Percentiles rank a stretch among this genome's conserved stretches.
Conservation (phyloP, 2,797 vertebrate genomes). For the Sebastolobus altivelis region DNA sequence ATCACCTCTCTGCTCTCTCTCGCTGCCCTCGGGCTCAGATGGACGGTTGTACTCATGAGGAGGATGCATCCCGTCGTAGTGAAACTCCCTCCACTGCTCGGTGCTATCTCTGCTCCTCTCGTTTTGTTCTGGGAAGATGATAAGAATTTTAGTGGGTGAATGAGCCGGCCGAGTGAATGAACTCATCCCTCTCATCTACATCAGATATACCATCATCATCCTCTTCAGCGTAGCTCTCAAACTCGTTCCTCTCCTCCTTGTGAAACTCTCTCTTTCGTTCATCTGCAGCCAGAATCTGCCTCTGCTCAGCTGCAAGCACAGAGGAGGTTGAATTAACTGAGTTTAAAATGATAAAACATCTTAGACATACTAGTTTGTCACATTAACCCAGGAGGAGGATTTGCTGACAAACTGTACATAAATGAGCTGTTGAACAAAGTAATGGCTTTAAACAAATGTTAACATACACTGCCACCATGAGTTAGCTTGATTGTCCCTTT, state of each 20-base stretch:
- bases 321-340: neutral
- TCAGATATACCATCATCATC: slow-evolving; percentile 84
- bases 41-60: slow-evolving; percentile 84
- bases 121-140: slow-evolving; percentile 84
- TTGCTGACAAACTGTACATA: neutral
- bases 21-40: slow-evolving; percentile 64
- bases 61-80: slow-evolving; percentile 88
- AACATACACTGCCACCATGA: neutral
- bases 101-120: slow-evolving; percentile 85
- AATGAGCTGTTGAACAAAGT: neutral
- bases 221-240: slow-evolving; percentile 88
- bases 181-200: slow-evolving; percentile 8
- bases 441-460: neutral
- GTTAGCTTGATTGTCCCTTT: neutral
- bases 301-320: slow-evolving; percentile 85
- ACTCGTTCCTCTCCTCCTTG: slow-evolving; percentile 86
- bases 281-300: slow-evolving; percentile 85
- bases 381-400: neutral
- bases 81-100: slow-evolving; percentile 90
- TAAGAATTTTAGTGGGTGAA: slow-evolving; percentile 9
- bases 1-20: slow-evolving; percentile 7
- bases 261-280: slow-evolving; percentile 86
- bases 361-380: neutral
- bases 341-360: neutral
- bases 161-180: neutral